Percentiles rank a stretch among this genome's conserved stretches.
These are phyloP conservation scores for Hephaestus fuliginosus DNA, from an alignment of 2,797 vertebrate genomes.

Conservation along the genomic window DNA sequence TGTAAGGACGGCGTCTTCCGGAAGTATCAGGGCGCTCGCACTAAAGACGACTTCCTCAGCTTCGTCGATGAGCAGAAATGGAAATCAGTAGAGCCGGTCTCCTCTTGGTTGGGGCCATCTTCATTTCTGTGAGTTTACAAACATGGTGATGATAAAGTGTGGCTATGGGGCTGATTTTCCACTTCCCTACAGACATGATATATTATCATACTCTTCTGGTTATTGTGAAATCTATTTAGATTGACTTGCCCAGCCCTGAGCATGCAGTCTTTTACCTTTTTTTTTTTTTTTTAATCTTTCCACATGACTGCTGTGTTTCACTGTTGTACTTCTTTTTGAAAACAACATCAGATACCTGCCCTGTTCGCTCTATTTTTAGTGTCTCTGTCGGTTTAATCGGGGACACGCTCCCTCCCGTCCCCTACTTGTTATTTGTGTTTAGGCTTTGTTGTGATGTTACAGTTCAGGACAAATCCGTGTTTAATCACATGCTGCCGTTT, in stretches of 20 bases:
- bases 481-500: not conserved
- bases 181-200: not conserved
- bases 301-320: not conserved
- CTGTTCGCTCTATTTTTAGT: slow-evolving; percentile 25
- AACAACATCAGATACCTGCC: slow-evolving; percentile 15
- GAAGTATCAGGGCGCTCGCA: slow-evolving; percentile 93
- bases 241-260: not conserved
- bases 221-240: not conserved
- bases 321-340: not conserved
- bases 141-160: not conserved
- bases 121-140: slow-evolving; percentile 91
- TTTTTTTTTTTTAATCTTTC: not conserved
- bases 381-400: slow-evolving; percentile 10
- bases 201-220: not conserved
- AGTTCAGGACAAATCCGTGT: slow-evolving; percentile 2
- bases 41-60: slow-evolving; percentile 94
- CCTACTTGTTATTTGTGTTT: not conserved
- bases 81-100: slow-evolving; percentile 91
- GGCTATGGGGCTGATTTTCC: not conserved
- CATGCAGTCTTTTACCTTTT: not conserved
- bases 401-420: not conserved
- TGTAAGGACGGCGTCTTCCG: slow-evolving; percentile 96
- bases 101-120: slow-evolving; percentile 95
- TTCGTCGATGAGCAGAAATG: slow-evolving; percentile 95
- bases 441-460: slow-evolving; percentile 26